Evolutionary conservation across 2,888 invertebrate genomes (phyloP).

Genomic region (Ypsolopha sequella): DNA sequence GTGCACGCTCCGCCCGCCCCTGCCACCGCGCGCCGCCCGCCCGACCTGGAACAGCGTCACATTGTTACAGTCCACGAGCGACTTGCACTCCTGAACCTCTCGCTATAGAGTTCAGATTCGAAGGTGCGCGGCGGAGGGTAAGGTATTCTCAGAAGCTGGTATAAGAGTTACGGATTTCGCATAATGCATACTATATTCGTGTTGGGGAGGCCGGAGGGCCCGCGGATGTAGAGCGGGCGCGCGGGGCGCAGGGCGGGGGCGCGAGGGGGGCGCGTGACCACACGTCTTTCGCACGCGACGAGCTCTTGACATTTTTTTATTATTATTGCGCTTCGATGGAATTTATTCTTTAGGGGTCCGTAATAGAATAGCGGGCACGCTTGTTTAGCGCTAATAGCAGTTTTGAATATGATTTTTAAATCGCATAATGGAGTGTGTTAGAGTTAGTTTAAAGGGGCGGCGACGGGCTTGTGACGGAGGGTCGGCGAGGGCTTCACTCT

Average conservation of each 20-base stretch:
- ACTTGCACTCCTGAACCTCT: not conserved
- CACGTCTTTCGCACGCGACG: conserved; percentile 69
- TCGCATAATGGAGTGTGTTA: conserved; percentile 62
- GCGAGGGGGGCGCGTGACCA: conserved; percentile 49
- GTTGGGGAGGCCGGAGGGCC: conserved; percentile 18
- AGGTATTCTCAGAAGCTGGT: conserved; percentile 56
- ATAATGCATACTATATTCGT: conserved; percentile 69
- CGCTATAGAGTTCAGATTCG: not conserved
- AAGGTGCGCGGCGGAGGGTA: conserved; percentile 14
- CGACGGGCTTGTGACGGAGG: conserved; percentile 5
- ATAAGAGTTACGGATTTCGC: conserved; percentile 70
- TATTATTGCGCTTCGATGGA: conserved; percentile 69
- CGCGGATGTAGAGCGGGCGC: conserved; percentile 15
- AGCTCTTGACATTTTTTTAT: conserved; percentile 69
- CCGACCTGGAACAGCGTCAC: not conserved
- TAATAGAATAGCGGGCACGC: conserved; percentile 47
- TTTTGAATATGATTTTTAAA: conserved; percentile 70
- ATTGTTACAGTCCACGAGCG: not conserved
- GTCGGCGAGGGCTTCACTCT: conserved; percentile 2
- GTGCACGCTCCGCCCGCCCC: conserved; percentile 54
- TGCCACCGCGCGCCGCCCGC: conserved; percentile 10
- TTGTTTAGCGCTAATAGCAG: conserved; percentile 44
- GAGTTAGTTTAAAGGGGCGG: conserved; percentile 44
- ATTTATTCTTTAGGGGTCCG: conserved; percentile 56
- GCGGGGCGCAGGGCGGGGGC: conserved; percentile 11